phyloP scores from a whole-genome alignment of 2,113 vertebrate species.

The Plecotus auritus region DNA sequence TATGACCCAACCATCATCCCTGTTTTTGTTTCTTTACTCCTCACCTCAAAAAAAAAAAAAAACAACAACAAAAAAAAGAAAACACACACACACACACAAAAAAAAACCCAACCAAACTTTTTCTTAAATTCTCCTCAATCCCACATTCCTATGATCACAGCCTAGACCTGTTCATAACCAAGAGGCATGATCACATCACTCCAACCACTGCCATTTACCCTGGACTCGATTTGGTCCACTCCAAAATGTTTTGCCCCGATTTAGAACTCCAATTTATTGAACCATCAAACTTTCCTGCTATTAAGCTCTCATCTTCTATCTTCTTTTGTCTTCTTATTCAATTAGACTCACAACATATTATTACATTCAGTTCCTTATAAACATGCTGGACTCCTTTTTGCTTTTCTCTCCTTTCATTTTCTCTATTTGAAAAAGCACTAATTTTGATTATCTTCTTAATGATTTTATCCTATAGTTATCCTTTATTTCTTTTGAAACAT shows the following conservation, averaged over 20 bases:
- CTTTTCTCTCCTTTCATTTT: background rate
- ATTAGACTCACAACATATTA: background rate
- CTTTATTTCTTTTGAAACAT: background rate
- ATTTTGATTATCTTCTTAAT: background rate
- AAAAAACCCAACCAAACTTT: background rate
- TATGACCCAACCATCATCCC: background rate
- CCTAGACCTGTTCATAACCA: background rate
- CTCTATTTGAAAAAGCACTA: background rate
- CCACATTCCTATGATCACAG: background rate
- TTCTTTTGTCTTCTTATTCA: background rate
- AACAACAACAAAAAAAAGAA: background rate
- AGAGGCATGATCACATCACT: background rate
- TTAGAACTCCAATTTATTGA: background rate
- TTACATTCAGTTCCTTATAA: background rate
- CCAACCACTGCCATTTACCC: background rate
- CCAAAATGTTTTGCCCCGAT: background rate
- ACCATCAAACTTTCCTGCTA: background rate
- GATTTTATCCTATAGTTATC: background rate
- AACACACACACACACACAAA: too few relatives aligned
- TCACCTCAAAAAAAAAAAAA: background rate
- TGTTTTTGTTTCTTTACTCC: background rate
- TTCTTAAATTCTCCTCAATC: background rate
- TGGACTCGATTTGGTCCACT: background rate
- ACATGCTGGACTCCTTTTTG: background rate
- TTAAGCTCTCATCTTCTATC: background rate